Conservation (phyloP, 2,797 vertebrate species). For the Sebastes itinus region DNA sequence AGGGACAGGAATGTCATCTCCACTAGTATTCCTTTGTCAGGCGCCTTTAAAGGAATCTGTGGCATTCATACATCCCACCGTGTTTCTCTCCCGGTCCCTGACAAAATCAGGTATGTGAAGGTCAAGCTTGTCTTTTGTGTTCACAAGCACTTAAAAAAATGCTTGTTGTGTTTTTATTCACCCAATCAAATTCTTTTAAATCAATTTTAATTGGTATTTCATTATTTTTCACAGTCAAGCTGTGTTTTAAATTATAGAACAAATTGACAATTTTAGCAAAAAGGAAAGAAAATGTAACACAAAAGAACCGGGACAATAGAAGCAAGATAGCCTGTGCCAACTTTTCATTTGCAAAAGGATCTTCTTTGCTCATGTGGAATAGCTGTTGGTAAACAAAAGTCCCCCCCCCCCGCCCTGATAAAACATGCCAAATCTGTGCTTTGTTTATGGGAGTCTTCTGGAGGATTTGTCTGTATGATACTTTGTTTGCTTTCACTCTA, state of each 20-base stretch:
- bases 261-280: not conserved
- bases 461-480: conserved; percentile 64
- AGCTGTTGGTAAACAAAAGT: conserved; percentile 54
- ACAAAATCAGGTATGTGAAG: conserved; percentile 47
- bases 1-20: conserved; percentile 22
- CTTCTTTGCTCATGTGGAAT: conserved; percentile 57
- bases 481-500: conserved; percentile 61
- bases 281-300: not conserved
- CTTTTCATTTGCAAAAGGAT: conserved; percentile 56
- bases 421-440: conserved; percentile 54
- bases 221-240: conserved; percentile 43
- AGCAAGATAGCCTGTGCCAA: conserved; percentile 3
- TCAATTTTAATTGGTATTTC: conserved; percentile 32
- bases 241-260: not conserved
- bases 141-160: conserved; percentile 22
- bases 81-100: conserved; percentile 25
- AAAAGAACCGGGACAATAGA: conserved; percentile 7
- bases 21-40: conserved; percentile 45
- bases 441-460: conserved; percentile 65
- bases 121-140: conserved; percentile 46
- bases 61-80: conserved; percentile 50
- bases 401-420: conserved; percentile 9
- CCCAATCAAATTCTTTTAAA: not conserved
- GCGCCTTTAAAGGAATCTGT: conserved; percentile 45
- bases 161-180: conserved; percentile 8